A percentile compares a stretch with the other conserved stretches of the same genome.
These are phyloP conservation scores for Ochlodes sylvanus DNA, from an alignment of 2,888 invertebrate species.

Conservation along the genomic window DNA sequence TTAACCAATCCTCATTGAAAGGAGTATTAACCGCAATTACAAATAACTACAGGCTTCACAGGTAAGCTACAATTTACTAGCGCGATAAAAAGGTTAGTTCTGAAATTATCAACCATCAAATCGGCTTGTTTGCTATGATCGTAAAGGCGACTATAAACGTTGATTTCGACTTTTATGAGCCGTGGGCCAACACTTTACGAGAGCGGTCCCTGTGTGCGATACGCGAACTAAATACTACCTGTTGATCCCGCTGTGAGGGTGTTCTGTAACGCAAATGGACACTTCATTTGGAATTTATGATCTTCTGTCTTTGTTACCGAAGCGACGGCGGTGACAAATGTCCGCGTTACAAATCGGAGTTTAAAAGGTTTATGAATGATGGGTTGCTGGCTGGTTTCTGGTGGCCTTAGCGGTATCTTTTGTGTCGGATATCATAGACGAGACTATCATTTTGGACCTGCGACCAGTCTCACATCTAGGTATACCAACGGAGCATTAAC, in stretches of 20 bases:
- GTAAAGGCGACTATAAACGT: constrained; percentile 20
- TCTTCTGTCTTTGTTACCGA: constrained; percentile 55
- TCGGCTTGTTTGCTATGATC: constrained; percentile 14
- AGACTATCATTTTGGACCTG: background rate
- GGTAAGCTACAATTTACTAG: constrained; percentile 3
- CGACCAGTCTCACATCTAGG: no score
- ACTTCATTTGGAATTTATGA: constrained; percentile 71
- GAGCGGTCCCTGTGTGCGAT: constrained; percentile 19
- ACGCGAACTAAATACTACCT: constrained; percentile 23
- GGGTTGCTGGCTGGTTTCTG: background rate
- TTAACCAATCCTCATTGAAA: background rate
- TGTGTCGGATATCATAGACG: background rate
- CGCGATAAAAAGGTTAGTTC: constrained; percentile 10
- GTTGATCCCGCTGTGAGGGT: constrained; percentile 53
- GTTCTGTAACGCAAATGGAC: constrained; percentile 50
- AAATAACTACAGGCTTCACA: background rate
- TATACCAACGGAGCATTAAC: no score
- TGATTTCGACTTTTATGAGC: constrained; percentile 37
- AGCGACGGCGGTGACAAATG: constrained; percentile 58
- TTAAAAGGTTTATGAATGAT: constrained; percentile 9
- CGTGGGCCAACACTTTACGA: constrained; percentile 38
- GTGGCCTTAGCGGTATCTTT: background rate
- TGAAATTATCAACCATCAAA: constrained; percentile 16
- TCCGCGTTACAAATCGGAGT: constrained; percentile 38
- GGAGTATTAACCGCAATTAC: constrained; percentile 1